These are phyloP conservation scores for Drosophila hawaiiensis DNA, from an alignment of 2,888 invertebrate genomes.

Conservation along the genomic window DNA sequence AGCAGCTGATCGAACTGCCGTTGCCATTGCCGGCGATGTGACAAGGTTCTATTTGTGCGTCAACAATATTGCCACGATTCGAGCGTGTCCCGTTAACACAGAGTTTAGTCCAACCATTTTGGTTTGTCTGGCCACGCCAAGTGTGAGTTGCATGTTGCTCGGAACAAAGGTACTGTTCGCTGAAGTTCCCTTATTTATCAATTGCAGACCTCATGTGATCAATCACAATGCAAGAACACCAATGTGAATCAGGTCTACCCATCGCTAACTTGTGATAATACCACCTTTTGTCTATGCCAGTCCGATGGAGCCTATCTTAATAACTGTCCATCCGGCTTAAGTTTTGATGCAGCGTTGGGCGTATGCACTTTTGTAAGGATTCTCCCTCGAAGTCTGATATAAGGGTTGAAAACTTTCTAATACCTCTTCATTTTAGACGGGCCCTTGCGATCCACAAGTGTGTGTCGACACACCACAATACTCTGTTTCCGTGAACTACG, in stretches of 20 bases:
- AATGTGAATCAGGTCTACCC: slow-evolving; percentile 31
- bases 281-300: slow-evolving; percentile 68
- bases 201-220: slow-evolving; percentile 66
- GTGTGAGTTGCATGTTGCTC: slow-evolving; percentile 59
- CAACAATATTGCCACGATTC: slow-evolving; percentile 40
- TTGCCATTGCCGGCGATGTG: slow-evolving; percentile 55
- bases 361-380: slow-evolving; percentile 68
- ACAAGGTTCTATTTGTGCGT: slow-evolving; percentile 67
- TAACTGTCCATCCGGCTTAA: slow-evolving; percentile 54
- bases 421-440: slow-evolving; percentile 51
- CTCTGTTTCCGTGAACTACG: slow-evolving; percentile 47
- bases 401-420: not conserved
- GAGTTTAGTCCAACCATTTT: slow-evolving; percentile 17
- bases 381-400: not conserved
- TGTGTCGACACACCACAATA: slow-evolving; percentile 57
- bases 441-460: slow-evolving; percentile 74
- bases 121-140: slow-evolving; percentile 60
- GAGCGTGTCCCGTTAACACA: slow-evolving; percentile 41
- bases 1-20: slow-evolving; percentile 50
- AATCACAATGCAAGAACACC: slow-evolving; percentile 38
- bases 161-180: not conserved
- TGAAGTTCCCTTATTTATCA: not conserved
- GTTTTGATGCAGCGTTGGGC: slow-evolving; percentile 26
- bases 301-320: slow-evolving; percentile 53
- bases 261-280: slow-evolving; percentile 46